Evolutionary conservation across 2,797 vertebrate genomes (phyloP).

Genomic region (Huso huso): DNA sequence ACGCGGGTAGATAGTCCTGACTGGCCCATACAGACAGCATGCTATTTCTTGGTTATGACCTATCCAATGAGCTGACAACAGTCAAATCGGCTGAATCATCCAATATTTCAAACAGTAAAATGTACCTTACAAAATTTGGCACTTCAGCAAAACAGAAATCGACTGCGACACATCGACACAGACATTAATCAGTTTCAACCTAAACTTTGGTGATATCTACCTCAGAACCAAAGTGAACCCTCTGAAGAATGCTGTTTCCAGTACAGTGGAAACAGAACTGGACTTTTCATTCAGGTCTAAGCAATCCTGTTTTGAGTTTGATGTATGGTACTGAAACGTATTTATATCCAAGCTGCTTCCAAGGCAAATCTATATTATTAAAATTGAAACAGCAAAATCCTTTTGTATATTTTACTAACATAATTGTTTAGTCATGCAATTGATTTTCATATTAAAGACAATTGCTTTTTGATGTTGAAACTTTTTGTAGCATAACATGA

Average conservation of each 20-base stretch:
- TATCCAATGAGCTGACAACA: not conserved
- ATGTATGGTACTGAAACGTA: too few species aligned
- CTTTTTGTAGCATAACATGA: not conserved
- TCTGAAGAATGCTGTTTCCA: slow-evolving; percentile 34
- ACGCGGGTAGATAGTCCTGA: too few species aligned
- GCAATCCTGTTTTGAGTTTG: too few species aligned
- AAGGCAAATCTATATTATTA: not conserved
- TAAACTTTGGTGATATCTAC: slow-evolving; percentile 22
- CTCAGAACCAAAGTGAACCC: slow-evolving; percentile 23
- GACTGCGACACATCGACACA: not conserved
- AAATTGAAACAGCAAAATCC: not conserved
- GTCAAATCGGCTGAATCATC: not conserved
- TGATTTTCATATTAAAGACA: not conserved
- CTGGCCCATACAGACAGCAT: too few species aligned
- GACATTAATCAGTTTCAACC: slow-evolving; percentile 21
- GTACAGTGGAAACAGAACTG: not conserved
- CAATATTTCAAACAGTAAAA: slow-evolving; percentile 2
- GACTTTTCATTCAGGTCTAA: too few species aligned
- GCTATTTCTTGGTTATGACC: too few species aligned
- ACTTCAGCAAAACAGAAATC: slow-evolving; percentile 1
- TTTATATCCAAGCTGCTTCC: not conserved
- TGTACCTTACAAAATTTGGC: slow-evolving; percentile 1
- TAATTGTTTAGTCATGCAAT: not conserved
- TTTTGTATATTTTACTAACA: not conserved
- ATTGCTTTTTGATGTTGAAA: not conserved